Base-by-base conservation (phyloP, 2,113 vertebrate genomes). In the Pterophyllum scalare region DNA sequence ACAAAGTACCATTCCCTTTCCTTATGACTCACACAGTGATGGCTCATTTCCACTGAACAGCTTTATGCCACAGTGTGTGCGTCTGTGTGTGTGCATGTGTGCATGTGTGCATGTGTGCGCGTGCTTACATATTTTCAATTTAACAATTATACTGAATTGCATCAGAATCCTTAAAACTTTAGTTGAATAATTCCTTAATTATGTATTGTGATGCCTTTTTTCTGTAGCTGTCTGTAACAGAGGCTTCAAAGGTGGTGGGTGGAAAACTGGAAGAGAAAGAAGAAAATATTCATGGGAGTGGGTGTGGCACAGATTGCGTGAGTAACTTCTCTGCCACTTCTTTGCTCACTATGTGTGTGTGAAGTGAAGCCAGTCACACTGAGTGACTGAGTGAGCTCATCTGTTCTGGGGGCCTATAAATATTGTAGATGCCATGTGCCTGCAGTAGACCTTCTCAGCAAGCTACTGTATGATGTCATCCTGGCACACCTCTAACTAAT, bases 401-500 rank as follows among this genome's bases (percentile, higher is more conserved):
- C 91, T 92, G 92, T 95, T 92, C 91, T 91, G 60, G 61, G 85
- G 82, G 77, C 84, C 92, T 93, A 95, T 95, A 94, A 95, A 95
- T 95, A 94, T 93, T 95, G 93, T 92, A 95, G 91, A 91, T 93
- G 89, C 90, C 90, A 93, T 89, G 89, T 80, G 87, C 91, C 90
- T 92, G 93, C 90, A 94, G 92, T 89, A 82, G 91, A 90, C 90
- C 87, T 90, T 92, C 85, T 90, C 80, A 80, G 88, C 85, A 81
- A 91, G 89, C 89, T 92, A 91, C 91, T 91, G 88, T 91, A 91
- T 94, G 94, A 95, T 94, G 94, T 94, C 93, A 95, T 92, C 85
- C 84, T 86, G 83, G 86, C 85, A 92, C 91, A 90, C 89, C 89
- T 90, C 87, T 79, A 80, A 64, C 80, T 6, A 49, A 79, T 79